Evolutionary conservation across 2,113 vertebrate genomes (phyloP), one percentile per base, ranked within the genome.

Genomic region (Mus spicilegus): DNA sequence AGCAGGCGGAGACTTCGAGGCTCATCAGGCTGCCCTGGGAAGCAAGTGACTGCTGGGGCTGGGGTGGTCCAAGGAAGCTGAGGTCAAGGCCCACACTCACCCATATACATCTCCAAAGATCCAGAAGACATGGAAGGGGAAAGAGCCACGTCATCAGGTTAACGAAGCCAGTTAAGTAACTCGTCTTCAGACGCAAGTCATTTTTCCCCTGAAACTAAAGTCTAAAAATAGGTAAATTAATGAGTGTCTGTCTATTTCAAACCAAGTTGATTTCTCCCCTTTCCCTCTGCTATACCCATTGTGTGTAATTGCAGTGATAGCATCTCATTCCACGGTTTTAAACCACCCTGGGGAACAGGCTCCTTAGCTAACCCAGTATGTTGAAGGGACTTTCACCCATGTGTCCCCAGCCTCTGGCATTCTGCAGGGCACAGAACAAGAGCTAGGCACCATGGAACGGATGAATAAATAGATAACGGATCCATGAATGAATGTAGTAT

Each of bases 181-280:
- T 33, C 28, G 20, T 94, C 70, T 69, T 69, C 36, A 28, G 90
- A 70, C 80, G 17, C 11, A 87, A 73, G 73, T 78, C 77, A 33
- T 49, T 73, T 65, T 19, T 73, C 39, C 46, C 36, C 56, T 49
- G 0, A 82, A 93, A 87, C 3, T 89, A 65, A 87, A 73, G 46
- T 10, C 84, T 87, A 75, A 95, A 94, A 91, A 42, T 51, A n/a
- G 49, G 46, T 49, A 80, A 88, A 69, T 85, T 92, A 80, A 77
- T 28, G 58, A 84, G 36, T 78, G 73, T 95, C 84, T 97, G 42
- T 88, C 80, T 84, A 3, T 92, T 96, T 90, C 24, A 36, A 87
- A 85, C 92, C 7, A 67, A 92, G 63, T 72, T 78, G 75, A 17
- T 61, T n/a, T 49, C 39, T 20, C 72, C 30, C 42, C 82, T 80